Conservation (phyloP, 2,888 invertebrate species). For the Trypoxylon attenuatum region DNA sequence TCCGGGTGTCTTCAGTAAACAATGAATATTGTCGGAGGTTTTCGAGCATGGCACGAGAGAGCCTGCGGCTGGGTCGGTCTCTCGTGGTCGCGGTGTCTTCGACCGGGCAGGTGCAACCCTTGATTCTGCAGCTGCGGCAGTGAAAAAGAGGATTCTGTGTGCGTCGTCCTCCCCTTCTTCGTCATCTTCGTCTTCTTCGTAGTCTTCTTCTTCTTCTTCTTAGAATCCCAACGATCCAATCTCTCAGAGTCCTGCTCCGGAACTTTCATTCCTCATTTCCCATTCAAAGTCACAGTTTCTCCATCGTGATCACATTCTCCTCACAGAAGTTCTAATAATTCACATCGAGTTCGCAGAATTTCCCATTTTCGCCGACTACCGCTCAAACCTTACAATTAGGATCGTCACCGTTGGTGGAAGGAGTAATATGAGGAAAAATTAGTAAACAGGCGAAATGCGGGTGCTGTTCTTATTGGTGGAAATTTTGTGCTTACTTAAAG, state of each 20-base stretch:
- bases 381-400: not conserved
- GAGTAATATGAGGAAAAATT: not conserved
- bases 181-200: not conserved
- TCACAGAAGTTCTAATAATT: not conserved
- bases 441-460: not conserved
- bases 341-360: no score
- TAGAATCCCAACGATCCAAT: slow-evolving; percentile 35
- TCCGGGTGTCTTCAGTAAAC: slow-evolving; percentile 37
- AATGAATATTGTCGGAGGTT: slow-evolving; percentile 42
- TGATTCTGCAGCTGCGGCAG: slow-evolving; percentile 52
- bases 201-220: slow-evolving; percentile 10
- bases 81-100: slow-evolving; percentile 11
- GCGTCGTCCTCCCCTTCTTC: not conserved
- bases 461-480: not conserved
- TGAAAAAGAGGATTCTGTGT: slow-evolving; percentile 38
- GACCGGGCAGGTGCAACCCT: slow-evolving; percentile 49
- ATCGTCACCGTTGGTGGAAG: not conserved
- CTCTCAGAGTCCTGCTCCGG: slow-evolving; percentile 5
- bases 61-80: not conserved
- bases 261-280: slow-evolving; percentile 22
- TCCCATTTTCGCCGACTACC: not conserved
- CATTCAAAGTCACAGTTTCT: not conserved
- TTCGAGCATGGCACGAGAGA: no score
- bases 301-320: slow-evolving; percentile 1
- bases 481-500: not conserved